Evolutionary conservation across 2,113 vertebrate genomes (phyloP).

Genomic region (Harpagus bidentatus): DNA sequence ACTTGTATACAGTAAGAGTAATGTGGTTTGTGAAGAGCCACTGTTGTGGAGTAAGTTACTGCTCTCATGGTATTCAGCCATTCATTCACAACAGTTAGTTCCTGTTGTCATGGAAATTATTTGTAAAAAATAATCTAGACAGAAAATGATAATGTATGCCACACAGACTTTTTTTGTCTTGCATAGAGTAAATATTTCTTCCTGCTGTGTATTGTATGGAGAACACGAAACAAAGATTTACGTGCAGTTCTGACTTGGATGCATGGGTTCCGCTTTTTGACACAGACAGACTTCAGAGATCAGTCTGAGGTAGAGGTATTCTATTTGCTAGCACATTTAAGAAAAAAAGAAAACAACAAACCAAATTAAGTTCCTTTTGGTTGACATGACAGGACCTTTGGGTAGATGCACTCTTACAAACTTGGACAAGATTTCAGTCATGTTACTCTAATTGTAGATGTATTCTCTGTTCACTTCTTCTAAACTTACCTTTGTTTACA

Average conservation of each 20-base stretch:
- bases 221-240: not conserved
- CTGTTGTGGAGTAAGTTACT: not conserved
- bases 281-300: not conserved
- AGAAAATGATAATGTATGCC: not conserved
- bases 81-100: not conserved
- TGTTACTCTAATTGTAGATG: not conserved
- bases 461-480: not conserved
- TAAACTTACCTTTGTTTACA: not conserved
- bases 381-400: not conserved
- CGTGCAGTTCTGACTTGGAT: not conserved
- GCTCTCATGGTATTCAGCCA: not conserved
- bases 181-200: not conserved
- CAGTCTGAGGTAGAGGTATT: not conserved
- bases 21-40: not conserved
- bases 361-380: not conserved
- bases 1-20: not conserved
- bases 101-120: not conserved
- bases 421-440: not conserved
- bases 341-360: not conserved
- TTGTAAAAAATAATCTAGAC: not conserved
- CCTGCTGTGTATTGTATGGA: not conserved
- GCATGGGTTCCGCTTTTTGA: not conserved
- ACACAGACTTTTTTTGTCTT: not conserved
- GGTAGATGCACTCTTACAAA: not conserved
- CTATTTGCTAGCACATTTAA: not conserved